Evolutionary conservation across 2,797 vertebrate species (phyloP).

Genomic region (Phaenicophaeus curvirostris): DNA sequence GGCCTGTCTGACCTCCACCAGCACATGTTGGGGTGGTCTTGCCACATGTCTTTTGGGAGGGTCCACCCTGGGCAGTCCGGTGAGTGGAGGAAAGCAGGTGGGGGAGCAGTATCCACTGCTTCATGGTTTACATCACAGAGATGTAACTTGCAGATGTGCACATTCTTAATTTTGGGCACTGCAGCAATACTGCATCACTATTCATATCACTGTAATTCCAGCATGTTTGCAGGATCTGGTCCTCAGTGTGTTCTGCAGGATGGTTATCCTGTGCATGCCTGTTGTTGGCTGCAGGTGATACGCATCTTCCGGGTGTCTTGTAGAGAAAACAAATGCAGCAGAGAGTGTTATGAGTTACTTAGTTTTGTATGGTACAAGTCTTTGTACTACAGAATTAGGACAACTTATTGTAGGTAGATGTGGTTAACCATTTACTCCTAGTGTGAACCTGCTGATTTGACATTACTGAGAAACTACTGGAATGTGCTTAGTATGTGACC

Average conservation of each 20-base stretch:
- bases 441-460: neutral
- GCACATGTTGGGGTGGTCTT: too few species aligned
- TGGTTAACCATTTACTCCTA: neutral
- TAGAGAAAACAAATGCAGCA: neutral
- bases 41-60: too few species aligned
- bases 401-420: neutral
- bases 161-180: neutral
- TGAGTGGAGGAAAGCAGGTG: too few species aligned
- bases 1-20: too few species aligned
- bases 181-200: neutral
- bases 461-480: neutral
- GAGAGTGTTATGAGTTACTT: neutral
- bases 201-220: neutral
- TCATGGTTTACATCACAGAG: neutral
- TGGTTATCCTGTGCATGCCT: neutral
- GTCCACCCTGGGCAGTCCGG: too few species aligned
- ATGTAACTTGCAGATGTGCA: neutral
- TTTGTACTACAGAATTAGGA: neutral
- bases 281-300: neutral
- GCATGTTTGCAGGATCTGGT: neutral
- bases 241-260: neutral
- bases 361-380: neutral
- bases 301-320: neutral
- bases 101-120: neutral
- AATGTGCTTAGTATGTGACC: neutral